These are phyloP conservation scores for Atherinosoma microstoma DNA, from an alignment of 2,797 vertebrate species.

Conservation along the genomic window DNA sequence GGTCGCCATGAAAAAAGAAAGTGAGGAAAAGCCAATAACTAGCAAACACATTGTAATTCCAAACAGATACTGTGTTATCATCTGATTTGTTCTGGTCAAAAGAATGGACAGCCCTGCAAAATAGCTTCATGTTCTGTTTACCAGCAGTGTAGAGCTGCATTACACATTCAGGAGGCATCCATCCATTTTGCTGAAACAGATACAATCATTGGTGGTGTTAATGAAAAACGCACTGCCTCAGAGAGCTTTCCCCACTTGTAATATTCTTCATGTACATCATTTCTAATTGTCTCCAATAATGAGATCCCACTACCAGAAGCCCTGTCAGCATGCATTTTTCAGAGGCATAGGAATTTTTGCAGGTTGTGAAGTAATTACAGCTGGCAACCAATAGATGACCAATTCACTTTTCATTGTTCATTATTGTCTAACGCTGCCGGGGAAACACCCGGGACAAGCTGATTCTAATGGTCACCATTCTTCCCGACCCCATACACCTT, in stretches of 20 bases:
- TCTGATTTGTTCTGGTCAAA: constrained; percentile 76
- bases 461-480: constrained; percentile 40
- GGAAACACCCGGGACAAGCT: constrained; percentile 25
- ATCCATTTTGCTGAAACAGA: constrained; percentile 77
- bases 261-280: constrained; percentile 79
- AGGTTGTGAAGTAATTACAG: constrained; percentile 69
- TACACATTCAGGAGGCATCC: constrained; percentile 73
- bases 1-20: constrained; percentile 13
- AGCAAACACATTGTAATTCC: constrained; percentile 73
- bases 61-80: constrained; percentile 73
- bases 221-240: constrained; percentile 77
- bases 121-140: constrained; percentile 73
- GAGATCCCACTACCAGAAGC: constrained; percentile 68
- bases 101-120: constrained; percentile 69
- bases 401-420: constrained; percentile 75
- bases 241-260: constrained; percentile 74
- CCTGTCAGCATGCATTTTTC: constrained; percentile 68
- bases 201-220: constrained; percentile 76
- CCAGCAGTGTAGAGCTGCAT: constrained; percentile 60
- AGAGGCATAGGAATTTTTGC: constrained; percentile 45
- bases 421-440: constrained; percentile 52
- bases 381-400: constrained; percentile 66
- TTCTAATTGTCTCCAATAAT: constrained; percentile 82
- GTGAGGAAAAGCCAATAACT: constrained; percentile 52
- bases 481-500: constrained; percentile 26